A percentile compares a stretch with the other conserved stretches of the same genome.
Evolutionary conservation across 2,888 invertebrate genomes (phyloP).

Genomic region (Alloplasta piceator): DNA sequence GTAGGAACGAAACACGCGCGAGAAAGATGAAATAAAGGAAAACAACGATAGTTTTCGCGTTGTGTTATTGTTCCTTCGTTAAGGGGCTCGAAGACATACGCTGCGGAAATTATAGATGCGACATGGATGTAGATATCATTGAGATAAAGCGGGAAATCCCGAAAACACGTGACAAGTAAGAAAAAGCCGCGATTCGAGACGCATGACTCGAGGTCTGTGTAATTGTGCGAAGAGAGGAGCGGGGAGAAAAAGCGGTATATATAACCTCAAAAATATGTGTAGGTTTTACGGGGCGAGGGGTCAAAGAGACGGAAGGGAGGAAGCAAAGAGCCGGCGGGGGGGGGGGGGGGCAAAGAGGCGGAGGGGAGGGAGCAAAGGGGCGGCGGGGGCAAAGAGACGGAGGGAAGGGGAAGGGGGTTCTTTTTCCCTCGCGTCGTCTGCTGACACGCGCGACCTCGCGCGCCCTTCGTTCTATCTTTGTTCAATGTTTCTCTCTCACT

Average conservation of each 20-base stretch:
- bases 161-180: neutral
- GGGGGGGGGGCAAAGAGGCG: too few species aligned
- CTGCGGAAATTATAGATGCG: neutral
- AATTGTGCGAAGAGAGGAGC: neutral
- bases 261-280: too few species aligned
- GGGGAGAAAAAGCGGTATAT: neutral
- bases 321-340: too few species aligned
- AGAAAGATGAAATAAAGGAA: slow-evolving; percentile 22
- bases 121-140: neutral
- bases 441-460: slow-evolving; percentile 68
- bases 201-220: neutral
- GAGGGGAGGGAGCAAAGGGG: too few species aligned
- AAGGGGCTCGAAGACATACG: neutral
- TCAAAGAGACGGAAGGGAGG: too few species aligned
- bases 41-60: slow-evolving; percentile 8
- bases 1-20: slow-evolving; percentile 17
- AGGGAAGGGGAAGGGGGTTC: neutral
- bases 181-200: neutral
- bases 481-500: slow-evolving; percentile 53
- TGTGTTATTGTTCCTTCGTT: slow-evolving; percentile 1
- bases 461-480: slow-evolving; percentile 58
- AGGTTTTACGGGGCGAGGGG: too few species aligned
- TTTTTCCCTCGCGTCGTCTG: slow-evolving; percentile 61
- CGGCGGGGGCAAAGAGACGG: too few species aligned
- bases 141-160: neutral